These are phyloP conservation scores for Pituophis catenifer DNA, from an alignment of 2,113 vertebrate genomes.

Conservation along the genomic window DNA sequence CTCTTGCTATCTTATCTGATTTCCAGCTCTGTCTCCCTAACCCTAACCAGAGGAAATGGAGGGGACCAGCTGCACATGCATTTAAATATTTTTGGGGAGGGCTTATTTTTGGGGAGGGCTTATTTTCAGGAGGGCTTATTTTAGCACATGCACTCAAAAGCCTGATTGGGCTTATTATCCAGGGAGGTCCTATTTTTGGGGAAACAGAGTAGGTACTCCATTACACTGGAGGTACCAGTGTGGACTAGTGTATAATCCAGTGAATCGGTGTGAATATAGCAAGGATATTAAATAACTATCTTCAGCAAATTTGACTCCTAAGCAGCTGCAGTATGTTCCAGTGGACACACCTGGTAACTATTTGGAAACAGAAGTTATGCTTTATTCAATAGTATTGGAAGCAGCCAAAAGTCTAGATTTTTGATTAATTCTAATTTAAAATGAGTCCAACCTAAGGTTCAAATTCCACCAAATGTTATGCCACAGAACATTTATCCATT, in stretches of 20 bases:
- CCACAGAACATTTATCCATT: not conserved
- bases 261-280: not conserved
- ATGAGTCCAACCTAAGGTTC: not conserved
- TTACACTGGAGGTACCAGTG: not conserved
- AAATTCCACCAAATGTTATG: not conserved
- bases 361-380: not conserved
- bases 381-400: not conserved
- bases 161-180: no score
- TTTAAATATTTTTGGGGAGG: no score
- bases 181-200: no score
- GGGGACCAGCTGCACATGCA: no score
- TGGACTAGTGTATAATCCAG: not conserved
- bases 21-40: no score
- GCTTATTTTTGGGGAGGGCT: no score
- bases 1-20: no score
- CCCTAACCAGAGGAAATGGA: no score
- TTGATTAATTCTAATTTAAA: not conserved
- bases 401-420: not conserved
- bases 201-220: not conserved
- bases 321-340: not conserved
- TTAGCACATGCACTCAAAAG: no score
- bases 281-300: not conserved
- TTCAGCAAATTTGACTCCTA: not conserved
- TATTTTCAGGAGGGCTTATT: no score
- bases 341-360: not conserved